Conservation (phyloP, 2,797 vertebrate species). For the Todus mexicanus region DNA sequence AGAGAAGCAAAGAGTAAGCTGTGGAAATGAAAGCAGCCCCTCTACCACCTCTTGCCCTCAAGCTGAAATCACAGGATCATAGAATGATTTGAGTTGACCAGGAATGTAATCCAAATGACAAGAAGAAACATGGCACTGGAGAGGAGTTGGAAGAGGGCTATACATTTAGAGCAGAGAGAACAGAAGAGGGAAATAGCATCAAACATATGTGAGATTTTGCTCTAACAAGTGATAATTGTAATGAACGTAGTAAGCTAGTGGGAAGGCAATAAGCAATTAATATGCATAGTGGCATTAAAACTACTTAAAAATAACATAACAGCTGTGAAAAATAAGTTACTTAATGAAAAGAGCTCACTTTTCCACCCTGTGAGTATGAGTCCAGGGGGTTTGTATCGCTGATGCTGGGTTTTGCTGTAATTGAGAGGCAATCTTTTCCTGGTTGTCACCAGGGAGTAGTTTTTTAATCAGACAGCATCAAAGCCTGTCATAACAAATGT, state of each 20-base stretch:
- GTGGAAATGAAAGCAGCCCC: neutral
- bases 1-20: neutral
- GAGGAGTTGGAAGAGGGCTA: neutral
- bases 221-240: slow-evolving; percentile 11
- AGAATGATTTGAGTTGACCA: too few species aligned
- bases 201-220: neutral
- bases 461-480: neutral
- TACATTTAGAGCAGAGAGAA: neutral
- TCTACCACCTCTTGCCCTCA: neutral
- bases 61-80: too few species aligned
- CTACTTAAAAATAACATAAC: slow-evolving; percentile 68
- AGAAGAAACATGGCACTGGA: neutral
- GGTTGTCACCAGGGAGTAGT: neutral
- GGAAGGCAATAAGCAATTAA: slow-evolving; percentile 67
- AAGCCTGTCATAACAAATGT: neutral
- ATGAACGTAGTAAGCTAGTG: slow-evolving; percentile 57
- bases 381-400: neutral
- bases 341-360: slow-evolving; percentile 70
- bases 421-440: neutral
- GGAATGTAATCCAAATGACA: neutral
- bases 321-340: slow-evolving; percentile 68
- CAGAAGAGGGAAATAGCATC: neutral
- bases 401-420: neutral
- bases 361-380: slow-evolving; percentile 2
- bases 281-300: slow-evolving; percentile 65